Base-by-base conservation (phyloP, 2,113 vertebrate species). In the Sinocyclocheilus grahami region DNA sequence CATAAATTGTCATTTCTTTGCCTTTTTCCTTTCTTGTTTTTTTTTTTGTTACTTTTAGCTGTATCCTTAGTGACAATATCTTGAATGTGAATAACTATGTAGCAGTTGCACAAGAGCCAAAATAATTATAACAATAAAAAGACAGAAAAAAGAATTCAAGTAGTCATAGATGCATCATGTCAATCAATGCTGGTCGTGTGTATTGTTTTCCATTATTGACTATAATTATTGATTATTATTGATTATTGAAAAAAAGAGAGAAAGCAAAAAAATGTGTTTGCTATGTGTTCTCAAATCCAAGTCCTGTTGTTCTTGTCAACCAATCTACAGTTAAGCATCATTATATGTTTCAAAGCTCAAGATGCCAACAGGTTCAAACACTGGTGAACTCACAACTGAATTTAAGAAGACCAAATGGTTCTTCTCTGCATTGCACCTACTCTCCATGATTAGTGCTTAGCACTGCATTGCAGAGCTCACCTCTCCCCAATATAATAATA, bases 61-160 rank as follows among this genome's bases (percentile, higher is more conserved):
- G 97, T 98, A 95, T 98, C 96, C 96, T 96, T 91, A 93, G 93
- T 95, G 93, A 92, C 92, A 96, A 97, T 97, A 97, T 97, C 96
- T 98, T 98, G 97, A 97, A 97, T 98, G 97, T 98, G 97, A 99
- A 97, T 99, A 96, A 97, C 94, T 94, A 95, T 98, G 97, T 99
- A 99, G 97, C 97, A 96, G 96, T 98, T 96, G 96, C 98, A 98
- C 97, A 97, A 97, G 95, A 98, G 96, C 95, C 96, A 96, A 98
- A 94, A 92, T 93, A 94, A 94, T 84, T 76, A 88, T 92, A 94
- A 94, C 92, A 93, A 94, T 94, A 92, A 95, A 93, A 93, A 98
- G 93, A 94, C 92, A 88, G 94, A 94, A 82, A 96, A 96, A 87
- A 93, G 91, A 83, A 90, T 87, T 91, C 93, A 97, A 96, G 96